These are phyloP conservation scores for Pholis gunnellus DNA, from an alignment of 2,113 vertebrate species.

Conservation along the genomic window DNA sequence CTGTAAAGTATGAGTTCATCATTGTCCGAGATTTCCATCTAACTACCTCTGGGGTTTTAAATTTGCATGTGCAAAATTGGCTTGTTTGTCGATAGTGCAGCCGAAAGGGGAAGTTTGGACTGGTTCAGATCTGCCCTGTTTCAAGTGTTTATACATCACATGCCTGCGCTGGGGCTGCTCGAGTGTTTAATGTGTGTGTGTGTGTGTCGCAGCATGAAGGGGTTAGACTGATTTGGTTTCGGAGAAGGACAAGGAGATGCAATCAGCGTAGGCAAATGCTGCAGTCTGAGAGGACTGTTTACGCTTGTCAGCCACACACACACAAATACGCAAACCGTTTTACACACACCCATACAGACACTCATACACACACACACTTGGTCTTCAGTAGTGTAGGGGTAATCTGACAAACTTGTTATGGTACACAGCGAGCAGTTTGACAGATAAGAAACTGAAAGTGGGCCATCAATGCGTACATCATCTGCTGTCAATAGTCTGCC, in stretches of 20 bases:
- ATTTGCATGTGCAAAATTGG: slow-evolving; percentile 49
- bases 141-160: slow-evolving; percentile 51
- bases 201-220: slow-evolving; percentile 18
- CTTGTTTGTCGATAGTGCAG: slow-evolving; percentile 61
- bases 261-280: slow-evolving; percentile 70
- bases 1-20: slow-evolving; percentile 65
- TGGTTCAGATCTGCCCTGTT: slow-evolving; percentile 19
- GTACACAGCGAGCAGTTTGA: slow-evolving; percentile 32
- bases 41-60: slow-evolving; percentile 27
- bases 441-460: slow-evolving; percentile 55
- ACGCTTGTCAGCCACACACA: slow-evolving; percentile 61
- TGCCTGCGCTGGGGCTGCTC: slow-evolving; percentile 18
- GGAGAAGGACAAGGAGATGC: slow-evolving; percentile 57
- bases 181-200: slow-evolving; percentile 52
- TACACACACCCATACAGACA: slow-evolving; percentile 33
- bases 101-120: slow-evolving; percentile 52
- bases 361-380: slow-evolving; percentile 1
- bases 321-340: slow-evolving; percentile 22
- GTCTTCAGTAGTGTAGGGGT: not conserved
- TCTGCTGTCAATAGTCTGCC: slow-evolving; percentile 27
- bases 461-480: slow-evolving; percentile 26
- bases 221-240: slow-evolving; percentile 47
- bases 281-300: slow-evolving; percentile 66
- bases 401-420: slow-evolving; percentile 44
- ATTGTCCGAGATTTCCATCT: slow-evolving; percentile 55